Evolutionary conservation across 2,888 invertebrate species (phyloP).

Genomic region (Dicycla oo): DNA sequence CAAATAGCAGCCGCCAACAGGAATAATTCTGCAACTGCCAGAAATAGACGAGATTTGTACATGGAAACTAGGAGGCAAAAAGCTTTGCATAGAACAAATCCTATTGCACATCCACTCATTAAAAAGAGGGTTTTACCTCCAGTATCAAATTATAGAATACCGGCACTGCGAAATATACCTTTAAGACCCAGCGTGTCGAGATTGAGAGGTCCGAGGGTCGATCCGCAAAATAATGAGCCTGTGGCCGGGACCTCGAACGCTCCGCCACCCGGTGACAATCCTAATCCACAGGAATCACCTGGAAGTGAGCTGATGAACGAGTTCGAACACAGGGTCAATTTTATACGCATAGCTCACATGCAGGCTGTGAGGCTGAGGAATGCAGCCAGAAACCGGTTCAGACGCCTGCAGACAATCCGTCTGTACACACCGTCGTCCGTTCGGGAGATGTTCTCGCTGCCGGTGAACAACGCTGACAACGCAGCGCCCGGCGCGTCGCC

Average conservation of each 20-base stretch:
- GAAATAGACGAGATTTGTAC: slow-evolving; percentile 82
- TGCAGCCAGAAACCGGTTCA: slow-evolving; percentile 82
- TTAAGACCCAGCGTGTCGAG: slow-evolving; percentile 64
- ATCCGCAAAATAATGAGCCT: slow-evolving; percentile 74
- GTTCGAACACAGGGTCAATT: slow-evolving; percentile 82
- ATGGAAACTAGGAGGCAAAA: slow-evolving; percentile 81
- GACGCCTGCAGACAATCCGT: slow-evolving; percentile 85
- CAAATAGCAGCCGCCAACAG: slow-evolving; percentile 87
- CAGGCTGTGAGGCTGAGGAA: slow-evolving; percentile 83
- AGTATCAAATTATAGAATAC: slow-evolving; percentile 82
- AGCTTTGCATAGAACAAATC: slow-evolving; percentile 86
- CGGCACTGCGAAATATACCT: slow-evolving; percentile 79
- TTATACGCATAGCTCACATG: slow-evolving; percentile 85
- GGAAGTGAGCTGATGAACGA: slow-evolving; percentile 76
- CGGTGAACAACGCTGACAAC: slow-evolving; percentile 73
- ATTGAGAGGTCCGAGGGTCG: slow-evolving; percentile 65
- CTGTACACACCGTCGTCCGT: slow-evolving; percentile 85
- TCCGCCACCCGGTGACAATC: slow-evolving; percentile 60
- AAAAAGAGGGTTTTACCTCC: slow-evolving; percentile 81
- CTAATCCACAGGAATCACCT: slow-evolving; percentile 66
- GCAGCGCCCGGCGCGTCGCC: slow-evolving; percentile 57
- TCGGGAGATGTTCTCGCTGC: slow-evolving; percentile 83
- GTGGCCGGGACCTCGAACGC: slow-evolving; percentile 80
- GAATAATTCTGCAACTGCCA: slow-evolving; percentile 84
- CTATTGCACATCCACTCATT: slow-evolving; percentile 80